These are phyloP conservation scores for Asteroscopus sphinx DNA, from an alignment of 2,888 invertebrate species.

Conservation along the genomic window DNA sequence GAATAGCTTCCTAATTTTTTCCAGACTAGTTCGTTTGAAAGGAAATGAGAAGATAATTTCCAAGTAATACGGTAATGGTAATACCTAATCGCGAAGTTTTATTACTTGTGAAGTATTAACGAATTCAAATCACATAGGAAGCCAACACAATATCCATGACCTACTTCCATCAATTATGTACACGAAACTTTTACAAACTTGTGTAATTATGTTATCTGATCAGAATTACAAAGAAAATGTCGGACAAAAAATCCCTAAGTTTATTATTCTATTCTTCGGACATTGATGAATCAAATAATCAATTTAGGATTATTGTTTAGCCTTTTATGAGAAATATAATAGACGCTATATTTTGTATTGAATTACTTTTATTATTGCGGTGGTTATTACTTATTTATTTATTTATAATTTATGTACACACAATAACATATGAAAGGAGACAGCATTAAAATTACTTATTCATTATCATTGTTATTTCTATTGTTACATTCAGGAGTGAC, in stretches of 20 bases:
- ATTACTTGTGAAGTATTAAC: conserved; percentile 39
- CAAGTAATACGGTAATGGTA: too few relatives aligned
- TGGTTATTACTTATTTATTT: conserved; percentile 2
- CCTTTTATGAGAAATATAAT: conserved; percentile 4
- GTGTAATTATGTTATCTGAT: conserved; percentile 53
- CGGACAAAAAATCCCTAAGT: conserved; percentile 29
- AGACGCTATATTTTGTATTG: neutral
- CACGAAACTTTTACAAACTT: conserved; percentile 47
- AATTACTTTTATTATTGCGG: conserved; percentile 8
- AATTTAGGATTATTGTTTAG: conserved; percentile 22
- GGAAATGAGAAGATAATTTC: conserved; percentile 15
- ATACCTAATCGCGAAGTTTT: conserved; percentile 41
- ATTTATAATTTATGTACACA: too few relatives aligned
- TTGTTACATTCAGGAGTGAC: too few relatives aligned
- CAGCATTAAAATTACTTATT: too few relatives aligned
- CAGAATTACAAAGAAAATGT: conserved; percentile 32
- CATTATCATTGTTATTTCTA: conserved; percentile 10
- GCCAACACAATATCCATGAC: conserved; percentile 36
- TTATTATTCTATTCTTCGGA: conserved; percentile 20
- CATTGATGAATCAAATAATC: conserved; percentile 27
- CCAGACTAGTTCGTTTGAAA: neutral
- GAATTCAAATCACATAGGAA: conserved; percentile 53
- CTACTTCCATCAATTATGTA: conserved; percentile 50
- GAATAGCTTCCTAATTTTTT: neutral
- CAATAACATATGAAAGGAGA: too few relatives aligned